These are phyloP conservation scores for Heptranchias perlo DNA, from an alignment of 2,113 vertebrate genomes.

Conservation along the genomic window DNA sequence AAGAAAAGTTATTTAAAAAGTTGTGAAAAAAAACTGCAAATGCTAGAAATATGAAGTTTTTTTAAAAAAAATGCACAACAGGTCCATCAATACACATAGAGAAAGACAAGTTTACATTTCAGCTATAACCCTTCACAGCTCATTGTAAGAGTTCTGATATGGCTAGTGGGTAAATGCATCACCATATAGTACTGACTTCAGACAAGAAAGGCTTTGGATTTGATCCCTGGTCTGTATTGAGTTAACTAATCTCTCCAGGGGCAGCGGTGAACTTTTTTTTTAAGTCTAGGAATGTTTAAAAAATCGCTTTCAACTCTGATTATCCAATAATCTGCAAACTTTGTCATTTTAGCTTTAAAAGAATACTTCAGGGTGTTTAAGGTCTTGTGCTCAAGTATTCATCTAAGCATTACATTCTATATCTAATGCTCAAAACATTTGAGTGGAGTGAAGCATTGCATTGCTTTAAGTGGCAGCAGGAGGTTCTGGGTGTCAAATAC, in stretches of 20 bases:
- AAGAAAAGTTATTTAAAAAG: background rate
- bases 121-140: background rate
- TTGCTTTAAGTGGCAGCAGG: background rate
- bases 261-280: background rate
- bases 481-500: background rate
- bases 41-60: background rate
- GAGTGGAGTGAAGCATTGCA: background rate
- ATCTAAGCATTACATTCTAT: background rate
- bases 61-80: background rate
- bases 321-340: background rate
- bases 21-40: background rate
- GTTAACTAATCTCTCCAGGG: background rate
- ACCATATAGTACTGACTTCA: background rate
- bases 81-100: background rate
- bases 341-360: background rate
- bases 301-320: background rate
- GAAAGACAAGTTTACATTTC: background rate
- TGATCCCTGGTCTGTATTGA: background rate
- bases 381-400: background rate
- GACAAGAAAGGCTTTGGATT: background rate
- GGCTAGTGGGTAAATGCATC: background rate
- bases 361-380: background rate
- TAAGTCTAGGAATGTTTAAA: background rate
- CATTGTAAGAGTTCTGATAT: background rate
- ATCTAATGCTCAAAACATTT: background rate